Evolutionary conservation across 2,113 vertebrate species (phyloP), one percentile per base, ranked within the genome.

Genomic region (Thalassarche chlororhynchos): DNA sequence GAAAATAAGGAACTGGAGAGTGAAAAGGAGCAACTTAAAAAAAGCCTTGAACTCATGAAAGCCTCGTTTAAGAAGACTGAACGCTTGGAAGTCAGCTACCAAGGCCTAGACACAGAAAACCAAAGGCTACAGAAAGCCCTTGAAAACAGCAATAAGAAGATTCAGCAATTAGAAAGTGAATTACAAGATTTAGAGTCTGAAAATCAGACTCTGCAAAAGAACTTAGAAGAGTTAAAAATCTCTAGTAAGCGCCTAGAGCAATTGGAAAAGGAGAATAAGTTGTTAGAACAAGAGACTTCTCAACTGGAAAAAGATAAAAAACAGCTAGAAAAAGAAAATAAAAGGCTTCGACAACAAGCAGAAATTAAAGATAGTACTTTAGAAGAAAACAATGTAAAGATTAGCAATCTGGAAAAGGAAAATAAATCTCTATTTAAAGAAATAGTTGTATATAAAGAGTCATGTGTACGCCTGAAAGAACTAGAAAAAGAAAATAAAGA

Each of bases 251-350:
- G 99, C 46, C 97, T 99, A 72, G 99, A 99, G 97, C 99, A 99
- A 94, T 96, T 99, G 91, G 99, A 99, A 90, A 99, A 99, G 94
- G 99, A 99, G 98, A 99, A 99, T 93, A 99, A 99, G 93, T 97
- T 98, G 69, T 97, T 99, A 95, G 99, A 99, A 90, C 99, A 99
- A 92, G 99, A 99, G 96, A 99, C 98, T 85, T 99, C 99, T 34
- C 99, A 99, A 94, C 95, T 99, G 55, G 99, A 99, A 97, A 99
- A 99, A 91, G 99, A 99, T 98, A 99, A 99, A 97, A 99, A 99
- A 42, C 99, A 99, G 62, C 98, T 99, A 65, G 99, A 99, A 94
- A 99, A 99, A 83, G 99, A 99, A 98, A 99, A 99, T 80, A 99
- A 99, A 95, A 98, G 99, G 42, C 98, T 99, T 81, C 98, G 99